Conservation (phyloP, 1,140 invertebrate species). For the Apocrypta bakeri region DNA sequence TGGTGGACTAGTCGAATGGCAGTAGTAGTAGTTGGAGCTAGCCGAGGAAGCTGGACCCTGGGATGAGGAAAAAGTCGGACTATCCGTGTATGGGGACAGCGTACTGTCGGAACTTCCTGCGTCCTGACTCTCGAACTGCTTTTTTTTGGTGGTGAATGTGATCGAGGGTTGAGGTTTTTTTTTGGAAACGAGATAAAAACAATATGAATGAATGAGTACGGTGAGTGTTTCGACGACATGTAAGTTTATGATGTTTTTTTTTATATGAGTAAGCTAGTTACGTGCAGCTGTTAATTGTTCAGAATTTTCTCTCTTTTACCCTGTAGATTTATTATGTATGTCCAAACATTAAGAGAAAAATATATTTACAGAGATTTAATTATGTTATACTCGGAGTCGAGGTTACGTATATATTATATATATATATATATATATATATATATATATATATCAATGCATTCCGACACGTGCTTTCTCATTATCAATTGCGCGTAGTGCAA, state of each 20-base stretch:
- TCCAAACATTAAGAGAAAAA: too few relatives aligned
- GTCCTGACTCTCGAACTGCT: constrained; percentile 46
- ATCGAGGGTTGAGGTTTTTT: neutral
- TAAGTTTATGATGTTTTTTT: neutral
- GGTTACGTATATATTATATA: too few relatives aligned
- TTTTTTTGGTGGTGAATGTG: neutral
- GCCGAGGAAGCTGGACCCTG: constrained; percentile 53
- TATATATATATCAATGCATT: neutral
- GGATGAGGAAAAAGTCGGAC: constrained; percentile 62
- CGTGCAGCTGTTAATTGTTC: neutral
- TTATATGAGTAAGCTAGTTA: constrained; percentile 11
- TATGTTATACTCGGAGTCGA: neutral
- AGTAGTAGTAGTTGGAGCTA: constrained; percentile 37
- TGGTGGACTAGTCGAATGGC: constrained; percentile 63
- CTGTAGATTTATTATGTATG: too few relatives aligned
- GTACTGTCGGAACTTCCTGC: constrained; percentile 65
- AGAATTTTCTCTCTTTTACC: too few relatives aligned
- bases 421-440: too few relatives aligned
- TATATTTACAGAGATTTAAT: constrained; percentile 37
- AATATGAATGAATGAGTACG: constrained; percentile 41
- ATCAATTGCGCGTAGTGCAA: too few relatives aligned
- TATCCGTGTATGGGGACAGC: constrained; percentile 66
- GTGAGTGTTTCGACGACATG: constrained; percentile 5
- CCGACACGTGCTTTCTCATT: too few relatives aligned
- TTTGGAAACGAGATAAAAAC: constrained; percentile 9